Evolutionary conservation across 2,888 invertebrate genomes (phyloP), one percentile per base, ranked within the genome.

Genomic region (Dorcus parallelipipedus): DNA sequence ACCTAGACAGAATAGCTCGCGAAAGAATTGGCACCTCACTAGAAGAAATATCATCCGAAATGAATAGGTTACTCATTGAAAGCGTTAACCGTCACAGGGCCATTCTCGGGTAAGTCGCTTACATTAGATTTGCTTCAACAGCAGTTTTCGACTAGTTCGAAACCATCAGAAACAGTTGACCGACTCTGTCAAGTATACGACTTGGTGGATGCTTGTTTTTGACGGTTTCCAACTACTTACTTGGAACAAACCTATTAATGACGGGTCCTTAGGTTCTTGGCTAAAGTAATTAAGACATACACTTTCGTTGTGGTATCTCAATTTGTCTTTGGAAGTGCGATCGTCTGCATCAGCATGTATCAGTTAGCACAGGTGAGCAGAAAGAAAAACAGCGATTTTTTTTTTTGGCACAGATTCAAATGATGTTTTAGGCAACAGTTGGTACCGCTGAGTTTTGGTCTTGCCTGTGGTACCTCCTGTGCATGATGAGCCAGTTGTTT

Each of bases 401-500:
- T 33, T n/a, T 17, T 40, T n/a, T 14, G n/a, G 14, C 41, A 2
- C 51, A 20, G 20, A 20, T 20, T 20, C 20, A 20, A 20, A 20
- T 20, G 20, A 3, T 33, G 26, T 33, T 33, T 33, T 33, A 33
- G 26, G 3, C 26, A 7, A 33, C 26, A 3, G 1, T 33, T 33
- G 6, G 26, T 33, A 33, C 26, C 26, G 26, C 7, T 7, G 26
- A 33, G 26, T 40, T 82, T 54, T 76, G 78, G 2, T 82, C 82
- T 7, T 81, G 80, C 78, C 69, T 75, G 2, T 73, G 80, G 38
- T 83, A 82, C 70, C 77, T 80, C 49, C 67, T 71, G 54, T 82
- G 82, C 66, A 82, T 83, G 68, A 73, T 82, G 23, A 77, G 79
- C 3, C 81, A 83, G 69, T 72, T 83, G 64, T 80, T 80, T 63